These are phyloP conservation scores for Bubo bubo DNA, from an alignment of 2,113 vertebrate species.

Conservation along the genomic window DNA sequence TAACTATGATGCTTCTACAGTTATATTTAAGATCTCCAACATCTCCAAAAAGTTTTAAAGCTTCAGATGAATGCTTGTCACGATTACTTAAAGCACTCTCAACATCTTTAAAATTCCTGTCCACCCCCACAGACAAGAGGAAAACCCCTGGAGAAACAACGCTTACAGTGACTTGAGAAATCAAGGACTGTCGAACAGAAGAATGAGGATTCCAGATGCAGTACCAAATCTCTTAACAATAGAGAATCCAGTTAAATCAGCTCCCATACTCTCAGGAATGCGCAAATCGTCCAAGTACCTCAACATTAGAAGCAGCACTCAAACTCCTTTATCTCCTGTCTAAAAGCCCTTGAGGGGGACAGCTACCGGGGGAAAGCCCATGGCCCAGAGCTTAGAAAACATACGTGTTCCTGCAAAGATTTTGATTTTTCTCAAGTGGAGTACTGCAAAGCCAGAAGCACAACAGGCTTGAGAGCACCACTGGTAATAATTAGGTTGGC, in stretches of 20 bases:
- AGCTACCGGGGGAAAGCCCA: slow-evolving; percentile 37
- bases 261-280: slow-evolving; percentile 27
- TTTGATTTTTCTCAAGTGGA: background rate
- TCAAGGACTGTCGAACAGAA: background rate
- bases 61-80: background rate
- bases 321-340: slow-evolving; percentile 19
- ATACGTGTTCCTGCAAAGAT: slow-evolving; percentile 15
- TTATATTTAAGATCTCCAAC: background rate
- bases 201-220: background rate
- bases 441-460: background rate
- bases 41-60: background rate
- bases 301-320: background rate
- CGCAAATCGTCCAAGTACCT: background rate
- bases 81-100: background rate
- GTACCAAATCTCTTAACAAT: background rate
- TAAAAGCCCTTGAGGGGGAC: background rate
- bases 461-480: background rate
- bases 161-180: background rate
- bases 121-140: background rate
- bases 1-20: background rate
- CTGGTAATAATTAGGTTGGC: background rate
- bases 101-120: background rate
- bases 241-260: slow-evolving; percentile 15
- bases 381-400: slow-evolving; percentile 34
- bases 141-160: slow-evolving; percentile 15